A percentile compares a stretch with the other conserved stretches of the same genome.
These are phyloP conservation scores for Micoletzkya japonica DNA, from an alignment of 2,888 invertebrate species.

Conservation along the genomic window DNA sequence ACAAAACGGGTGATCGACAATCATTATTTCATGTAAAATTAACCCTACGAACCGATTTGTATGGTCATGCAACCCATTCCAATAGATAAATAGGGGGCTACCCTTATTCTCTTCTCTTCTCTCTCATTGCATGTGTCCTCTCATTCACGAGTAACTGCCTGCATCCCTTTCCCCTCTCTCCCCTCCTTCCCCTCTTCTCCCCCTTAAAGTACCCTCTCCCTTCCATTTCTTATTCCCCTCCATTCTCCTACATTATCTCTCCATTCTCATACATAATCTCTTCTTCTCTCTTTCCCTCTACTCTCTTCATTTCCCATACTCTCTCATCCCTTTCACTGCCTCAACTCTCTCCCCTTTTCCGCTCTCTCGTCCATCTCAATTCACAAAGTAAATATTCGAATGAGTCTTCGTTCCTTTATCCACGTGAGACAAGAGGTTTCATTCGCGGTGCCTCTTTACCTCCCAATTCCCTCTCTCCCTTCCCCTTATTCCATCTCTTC, in stretches of 20 bases:
- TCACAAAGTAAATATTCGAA: background rate
- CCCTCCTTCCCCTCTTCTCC: background rate
- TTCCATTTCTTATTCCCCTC: background rate
- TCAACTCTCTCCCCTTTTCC: too few relatives aligned
- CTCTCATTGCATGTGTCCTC: too few relatives aligned
- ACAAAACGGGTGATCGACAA: too few relatives aligned
- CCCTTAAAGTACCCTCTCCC: conserved; percentile 8
- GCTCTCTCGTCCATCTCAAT: too few relatives aligned
- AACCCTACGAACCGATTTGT: too few relatives aligned
- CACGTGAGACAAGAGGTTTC: background rate
- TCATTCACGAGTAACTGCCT: too few relatives aligned
- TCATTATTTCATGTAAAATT: too few relatives aligned
- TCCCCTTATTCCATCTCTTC: background rate
- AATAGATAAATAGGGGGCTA: too few relatives aligned
- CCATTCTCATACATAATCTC: background rate
- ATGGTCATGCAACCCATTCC: too few relatives aligned
- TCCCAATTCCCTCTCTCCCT: background rate
- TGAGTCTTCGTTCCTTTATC: background rate
- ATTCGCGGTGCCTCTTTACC: background rate
- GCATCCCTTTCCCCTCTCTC: too few relatives aligned
- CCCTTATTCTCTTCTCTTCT: too few relatives aligned
- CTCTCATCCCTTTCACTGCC: background rate
- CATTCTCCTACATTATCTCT: too few relatives aligned
- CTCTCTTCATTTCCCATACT: conserved; percentile 1
- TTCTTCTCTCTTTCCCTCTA: background rate